Conservation (phyloP, 2,113 vertebrate species). For the Axis porcinus region DNA sequence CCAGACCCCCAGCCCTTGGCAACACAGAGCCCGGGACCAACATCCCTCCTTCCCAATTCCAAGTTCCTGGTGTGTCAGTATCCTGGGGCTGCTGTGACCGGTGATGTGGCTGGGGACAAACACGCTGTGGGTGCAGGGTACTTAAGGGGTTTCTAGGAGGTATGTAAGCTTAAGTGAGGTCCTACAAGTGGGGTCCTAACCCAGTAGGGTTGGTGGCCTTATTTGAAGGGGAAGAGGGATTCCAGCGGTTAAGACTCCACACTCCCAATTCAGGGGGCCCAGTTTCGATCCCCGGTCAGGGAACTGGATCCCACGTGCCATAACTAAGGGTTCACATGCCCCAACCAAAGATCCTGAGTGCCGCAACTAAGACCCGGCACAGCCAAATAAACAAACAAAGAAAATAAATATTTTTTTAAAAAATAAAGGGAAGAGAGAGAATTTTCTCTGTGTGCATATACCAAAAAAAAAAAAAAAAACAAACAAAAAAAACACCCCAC, state of each 20-base stretch:
- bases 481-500: not conserved
- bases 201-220: not conserved
- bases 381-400: not conserved
- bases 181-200: not conserved
- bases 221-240: not conserved
- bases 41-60: not conserved
- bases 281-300: not conserved
- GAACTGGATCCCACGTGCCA: not conserved
- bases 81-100: not conserved
- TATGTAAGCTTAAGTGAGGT: not conserved
- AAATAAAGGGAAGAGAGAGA: not conserved
- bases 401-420: not conserved
- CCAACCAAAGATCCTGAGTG: not conserved
- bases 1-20: not conserved
- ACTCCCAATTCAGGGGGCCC: not conserved
- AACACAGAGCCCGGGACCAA: not conserved
- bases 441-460: not conserved
- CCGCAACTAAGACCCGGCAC: accelerated
- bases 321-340: not conserved
- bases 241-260: not conserved
- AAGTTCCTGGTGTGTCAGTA: not conserved
- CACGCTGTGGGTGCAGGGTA: accelerated
- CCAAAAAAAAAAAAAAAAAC: not conserved
- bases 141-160: not conserved
- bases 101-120: not conserved